These are phyloP conservation scores for Anas bernieri DNA, from an alignment of 2,797 vertebrate genomes.

Conservation along the genomic window DNA sequence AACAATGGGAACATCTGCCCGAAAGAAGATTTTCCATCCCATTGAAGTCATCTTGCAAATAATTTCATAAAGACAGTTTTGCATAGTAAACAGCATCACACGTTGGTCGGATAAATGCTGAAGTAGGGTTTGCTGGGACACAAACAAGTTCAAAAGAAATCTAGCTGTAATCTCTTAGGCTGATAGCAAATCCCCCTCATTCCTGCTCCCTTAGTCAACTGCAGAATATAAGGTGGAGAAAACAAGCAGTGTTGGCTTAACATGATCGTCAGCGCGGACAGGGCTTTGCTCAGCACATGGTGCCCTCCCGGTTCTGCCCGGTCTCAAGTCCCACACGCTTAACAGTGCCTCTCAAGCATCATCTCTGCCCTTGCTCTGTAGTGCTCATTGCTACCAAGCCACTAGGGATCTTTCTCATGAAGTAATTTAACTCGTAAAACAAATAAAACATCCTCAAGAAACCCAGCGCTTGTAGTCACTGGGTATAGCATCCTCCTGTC, in stretches of 20 bases:
- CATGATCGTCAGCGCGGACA: background rate
- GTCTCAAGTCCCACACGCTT: background rate
- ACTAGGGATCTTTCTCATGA: background rate
- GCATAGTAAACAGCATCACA: accelerated
- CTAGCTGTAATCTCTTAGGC: background rate
- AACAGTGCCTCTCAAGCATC: background rate
- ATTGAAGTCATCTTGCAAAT: background rate
- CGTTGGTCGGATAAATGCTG: background rate
- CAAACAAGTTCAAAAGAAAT: background rate
- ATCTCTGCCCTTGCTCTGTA: background rate
- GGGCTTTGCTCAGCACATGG: accelerated
- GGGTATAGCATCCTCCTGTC: accelerated
- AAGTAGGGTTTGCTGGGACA: background rate
- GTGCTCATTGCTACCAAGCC: background rate
- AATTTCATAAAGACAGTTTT: background rate
- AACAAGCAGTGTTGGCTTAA: background rate
- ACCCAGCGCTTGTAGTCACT: background rate
- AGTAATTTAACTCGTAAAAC: background rate
- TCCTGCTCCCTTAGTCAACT: background rate
- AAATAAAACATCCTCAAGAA: background rate
- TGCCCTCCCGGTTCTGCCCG: background rate
- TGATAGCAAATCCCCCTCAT: background rate
- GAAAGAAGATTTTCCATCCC: background rate
- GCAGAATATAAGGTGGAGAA: accelerated
- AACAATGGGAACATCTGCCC: background rate